These are phyloP conservation scores for Leptopilina boulardi DNA, from an alignment of 1,140 invertebrate genomes.

Conservation along the genomic window DNA sequence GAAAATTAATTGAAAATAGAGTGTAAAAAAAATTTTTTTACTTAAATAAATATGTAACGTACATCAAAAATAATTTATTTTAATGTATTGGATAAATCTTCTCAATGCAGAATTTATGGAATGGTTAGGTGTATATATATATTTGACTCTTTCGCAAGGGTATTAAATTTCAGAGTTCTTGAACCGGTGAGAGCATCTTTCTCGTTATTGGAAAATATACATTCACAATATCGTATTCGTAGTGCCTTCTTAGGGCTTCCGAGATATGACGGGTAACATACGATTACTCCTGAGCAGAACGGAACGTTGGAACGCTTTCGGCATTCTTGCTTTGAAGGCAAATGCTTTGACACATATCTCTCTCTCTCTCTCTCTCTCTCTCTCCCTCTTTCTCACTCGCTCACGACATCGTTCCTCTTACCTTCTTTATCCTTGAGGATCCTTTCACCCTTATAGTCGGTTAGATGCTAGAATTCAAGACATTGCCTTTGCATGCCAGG, in stretches of 20 bases:
- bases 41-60: too few species aligned
- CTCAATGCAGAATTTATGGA: not conserved
- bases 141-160: slow-evolving; percentile 4
- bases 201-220: slow-evolving; percentile 30
- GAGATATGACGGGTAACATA: slow-evolving; percentile 30
- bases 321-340: slow-evolving; percentile 35
- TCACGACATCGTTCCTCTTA: not conserved
- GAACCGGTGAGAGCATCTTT: not conserved
- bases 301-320: slow-evolving; percentile 28
- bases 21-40: too few species aligned
- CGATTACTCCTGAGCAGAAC: slow-evolving; percentile 5
- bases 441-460: slow-evolving; percentile 19
- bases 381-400: slow-evolving; percentile 19
- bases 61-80: too few species aligned
- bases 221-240: slow-evolving; percentile 28
- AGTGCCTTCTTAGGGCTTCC: slow-evolving; percentile 23
- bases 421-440: slow-evolving; percentile 45
- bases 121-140: not conserved
- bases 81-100: not conserved
- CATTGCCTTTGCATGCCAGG: not conserved
- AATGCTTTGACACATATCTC: slow-evolving; percentile 33
- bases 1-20: too few species aligned
- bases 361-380: slow-evolving; percentile 10
- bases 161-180: slow-evolving; percentile 27
- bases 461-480: slow-evolving; percentile 21